These are phyloP conservation scores for Cloeon dipterum DNA, from an alignment of 2,888 invertebrate species.

Conservation along the genomic window DNA sequence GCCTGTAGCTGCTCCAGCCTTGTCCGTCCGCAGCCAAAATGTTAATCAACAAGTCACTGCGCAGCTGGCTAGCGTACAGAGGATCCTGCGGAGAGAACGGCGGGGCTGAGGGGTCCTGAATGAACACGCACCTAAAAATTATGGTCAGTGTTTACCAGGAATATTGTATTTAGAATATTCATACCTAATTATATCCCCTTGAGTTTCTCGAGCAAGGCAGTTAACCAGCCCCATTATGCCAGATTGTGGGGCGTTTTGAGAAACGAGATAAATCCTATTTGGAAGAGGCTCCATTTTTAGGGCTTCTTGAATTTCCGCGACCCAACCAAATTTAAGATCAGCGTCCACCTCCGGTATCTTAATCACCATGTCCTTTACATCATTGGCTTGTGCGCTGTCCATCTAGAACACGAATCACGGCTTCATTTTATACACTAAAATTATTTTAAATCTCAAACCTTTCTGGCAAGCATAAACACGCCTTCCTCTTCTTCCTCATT, in stretches of 20 bases:
- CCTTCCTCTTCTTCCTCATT: background rate
- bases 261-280: slow-evolving; percentile 34
- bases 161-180: too few species aligned
- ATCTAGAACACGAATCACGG: too few species aligned
- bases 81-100: slow-evolving; percentile 35
- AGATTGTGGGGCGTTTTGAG: slow-evolving; percentile 38
- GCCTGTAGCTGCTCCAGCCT: slow-evolving; percentile 68
- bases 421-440: too few species aligned
- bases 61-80: slow-evolving; percentile 38
- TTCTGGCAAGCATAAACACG: background rate
- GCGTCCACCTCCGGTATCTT: slow-evolving; percentile 21
- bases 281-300: slow-evolving; percentile 18
- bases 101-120: slow-evolving; percentile 32
- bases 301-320: slow-evolving; percentile 20
- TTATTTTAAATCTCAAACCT: too few species aligned
- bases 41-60: slow-evolving; percentile 57
- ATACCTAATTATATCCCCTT: slow-evolving; percentile 30
- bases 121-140: slow-evolving; percentile 30
- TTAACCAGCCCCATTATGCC: slow-evolving; percentile 79
- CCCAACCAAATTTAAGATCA: slow-evolving; percentile 23
- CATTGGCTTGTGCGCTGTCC: too few species aligned
- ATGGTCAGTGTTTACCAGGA: too few species aligned
- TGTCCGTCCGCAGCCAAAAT: slow-evolving; percentile 38
- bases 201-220: slow-evolving; percentile 60
- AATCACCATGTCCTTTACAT: slow-evolving; percentile 19